Conservation (phyloP, 2,888 invertebrate genomes). For the Leptopilina syphax region DNA sequence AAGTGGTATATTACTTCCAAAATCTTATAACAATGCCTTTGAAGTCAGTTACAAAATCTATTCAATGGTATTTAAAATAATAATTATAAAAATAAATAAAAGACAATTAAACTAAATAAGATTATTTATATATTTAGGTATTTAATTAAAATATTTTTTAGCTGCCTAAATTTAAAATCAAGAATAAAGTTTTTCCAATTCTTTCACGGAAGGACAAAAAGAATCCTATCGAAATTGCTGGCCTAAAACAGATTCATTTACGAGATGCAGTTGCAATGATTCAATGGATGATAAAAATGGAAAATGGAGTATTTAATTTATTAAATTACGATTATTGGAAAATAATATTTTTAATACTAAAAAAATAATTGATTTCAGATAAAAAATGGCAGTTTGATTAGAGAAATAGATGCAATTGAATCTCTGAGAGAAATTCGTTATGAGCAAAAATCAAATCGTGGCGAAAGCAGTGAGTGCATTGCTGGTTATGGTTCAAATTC, state of each 20-base stretch:
- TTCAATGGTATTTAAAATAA: conserved; percentile 59
- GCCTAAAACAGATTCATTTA: conserved; percentile 78
- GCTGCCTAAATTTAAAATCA: conserved; percentile 68
- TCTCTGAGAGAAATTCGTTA: conserved; percentile 10
- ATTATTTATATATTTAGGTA: no score
- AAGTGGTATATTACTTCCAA: conserved; percentile 60
- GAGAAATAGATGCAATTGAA: conserved; percentile 11
- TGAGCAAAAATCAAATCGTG: conserved; percentile 11
- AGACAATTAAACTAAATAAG: no score
- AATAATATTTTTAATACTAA: neutral
- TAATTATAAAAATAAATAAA: neutral
- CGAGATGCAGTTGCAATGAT: conserved; percentile 76
- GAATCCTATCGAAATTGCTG: conserved; percentile 76
- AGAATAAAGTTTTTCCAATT: conserved; percentile 76
- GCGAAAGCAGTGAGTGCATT: conserved; percentile 20
- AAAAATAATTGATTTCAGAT: neutral
- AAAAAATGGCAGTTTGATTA: conserved; percentile 4
- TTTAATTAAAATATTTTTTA: conserved; percentile 46
- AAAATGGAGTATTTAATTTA: conserved; percentile 45
- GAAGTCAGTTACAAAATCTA: conserved; percentile 65
- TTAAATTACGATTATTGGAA: neutral
- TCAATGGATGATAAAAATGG: conserved; percentile 56
- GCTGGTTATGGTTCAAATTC: conserved; percentile 33
- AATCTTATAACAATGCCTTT: conserved; percentile 58
- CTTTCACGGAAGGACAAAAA: conserved; percentile 79